Evolutionary conservation across 1,140 invertebrate genomes (phyloP).

Genomic region (Maniola jurtina): DNA sequence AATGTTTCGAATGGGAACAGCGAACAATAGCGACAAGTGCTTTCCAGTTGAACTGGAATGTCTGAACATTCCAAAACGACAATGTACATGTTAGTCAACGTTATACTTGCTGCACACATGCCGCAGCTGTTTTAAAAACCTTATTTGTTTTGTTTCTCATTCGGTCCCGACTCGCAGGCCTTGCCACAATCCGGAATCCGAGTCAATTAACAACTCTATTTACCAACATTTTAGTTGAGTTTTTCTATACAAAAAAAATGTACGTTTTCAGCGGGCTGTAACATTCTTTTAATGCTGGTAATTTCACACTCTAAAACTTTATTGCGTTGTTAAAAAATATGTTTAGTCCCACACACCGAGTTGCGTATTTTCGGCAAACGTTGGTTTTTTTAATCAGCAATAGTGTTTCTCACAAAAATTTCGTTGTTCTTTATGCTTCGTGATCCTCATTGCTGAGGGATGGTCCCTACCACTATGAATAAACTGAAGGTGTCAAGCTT

Average conservation of each 20-base stretch:
- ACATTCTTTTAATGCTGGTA: constrained; percentile 12
- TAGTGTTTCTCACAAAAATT: too few species aligned
- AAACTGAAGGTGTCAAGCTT: too few species aligned
- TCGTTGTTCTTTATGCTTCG: too few species aligned
- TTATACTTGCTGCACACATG: constrained; percentile 40
- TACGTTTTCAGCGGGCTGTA: constrained; percentile 5
- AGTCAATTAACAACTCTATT: constrained; percentile 32
- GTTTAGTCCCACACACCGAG: too few species aligned
- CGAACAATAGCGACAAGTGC: constrained; percentile 34
- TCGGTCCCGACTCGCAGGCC: constrained; percentile 18
- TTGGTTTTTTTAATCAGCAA: too few species aligned
- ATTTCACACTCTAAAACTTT: constrained; percentile 8
- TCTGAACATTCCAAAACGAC: constrained; percentile 43
- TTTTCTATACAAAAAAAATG: constrained; percentile 1
- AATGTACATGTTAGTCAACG: constrained; percentile 40
- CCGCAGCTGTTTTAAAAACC: constrained; percentile 45
- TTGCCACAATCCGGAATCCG: constrained; percentile 31
- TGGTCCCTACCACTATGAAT: too few species aligned
- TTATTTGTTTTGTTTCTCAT: constrained; percentile 43
- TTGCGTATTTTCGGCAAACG: too few species aligned
- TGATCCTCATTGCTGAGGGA: too few species aligned
- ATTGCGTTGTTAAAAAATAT: background rate
- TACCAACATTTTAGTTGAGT: constrained; percentile 19
- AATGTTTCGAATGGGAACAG: constrained; percentile 28
- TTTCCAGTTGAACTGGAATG: constrained; percentile 38